phyloP scores from a whole-genome alignment of 2,797 vertebrate species.

The Philypnodon macrostomus region DNA sequence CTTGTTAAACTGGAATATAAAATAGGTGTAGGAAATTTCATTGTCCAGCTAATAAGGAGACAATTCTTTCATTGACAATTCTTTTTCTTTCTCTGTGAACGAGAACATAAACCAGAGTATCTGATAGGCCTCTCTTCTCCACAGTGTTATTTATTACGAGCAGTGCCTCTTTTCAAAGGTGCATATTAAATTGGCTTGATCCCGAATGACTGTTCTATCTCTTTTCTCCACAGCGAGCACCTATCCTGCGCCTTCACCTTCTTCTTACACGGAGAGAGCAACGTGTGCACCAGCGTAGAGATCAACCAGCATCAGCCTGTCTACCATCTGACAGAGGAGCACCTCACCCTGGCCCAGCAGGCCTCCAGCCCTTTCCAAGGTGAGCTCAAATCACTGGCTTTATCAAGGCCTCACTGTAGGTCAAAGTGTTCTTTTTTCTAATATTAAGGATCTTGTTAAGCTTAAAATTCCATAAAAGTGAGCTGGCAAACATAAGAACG shows the following conservation, averaged over 20 bases:
- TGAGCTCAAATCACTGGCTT: slow-evolving; percentile 45
- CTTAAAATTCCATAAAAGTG: background rate
- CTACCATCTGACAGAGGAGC: slow-evolving; percentile 94
- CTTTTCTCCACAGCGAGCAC: slow-evolving; percentile 82
- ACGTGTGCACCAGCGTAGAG: slow-evolving; percentile 98
- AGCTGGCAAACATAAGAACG: background rate
- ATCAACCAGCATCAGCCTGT: slow-evolving; percentile 98
- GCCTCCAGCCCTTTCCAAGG: slow-evolving; percentile 96
- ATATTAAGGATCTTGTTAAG: too few relatives aligned
- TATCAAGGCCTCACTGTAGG: background rate
- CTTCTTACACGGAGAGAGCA: slow-evolving; percentile 97
- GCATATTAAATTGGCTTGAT: slow-evolving; percentile 25
- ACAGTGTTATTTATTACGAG: slow-evolving; percentile 28
- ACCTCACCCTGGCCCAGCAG: slow-evolving; percentile 92
- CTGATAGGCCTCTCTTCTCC: slow-evolving; percentile 15
- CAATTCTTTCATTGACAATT: slow-evolving; percentile 12
- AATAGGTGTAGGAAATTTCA: slow-evolving; percentile 12
- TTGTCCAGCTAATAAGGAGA: too few relatives aligned
- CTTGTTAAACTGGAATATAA: slow-evolving; percentile 22
- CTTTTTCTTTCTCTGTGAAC: slow-evolving; percentile 19
- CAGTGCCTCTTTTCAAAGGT: slow-evolving; percentile 26
- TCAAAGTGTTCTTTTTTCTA: too few relatives aligned
- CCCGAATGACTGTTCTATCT: slow-evolving; percentile 24
- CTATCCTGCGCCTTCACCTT: slow-evolving; percentile 98
- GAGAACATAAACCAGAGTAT: slow-evolving; percentile 28